phyloP scores from a whole-genome alignment of 2,797 vertebrate genomes.

The Lepilemur septentrionalis region DNA sequence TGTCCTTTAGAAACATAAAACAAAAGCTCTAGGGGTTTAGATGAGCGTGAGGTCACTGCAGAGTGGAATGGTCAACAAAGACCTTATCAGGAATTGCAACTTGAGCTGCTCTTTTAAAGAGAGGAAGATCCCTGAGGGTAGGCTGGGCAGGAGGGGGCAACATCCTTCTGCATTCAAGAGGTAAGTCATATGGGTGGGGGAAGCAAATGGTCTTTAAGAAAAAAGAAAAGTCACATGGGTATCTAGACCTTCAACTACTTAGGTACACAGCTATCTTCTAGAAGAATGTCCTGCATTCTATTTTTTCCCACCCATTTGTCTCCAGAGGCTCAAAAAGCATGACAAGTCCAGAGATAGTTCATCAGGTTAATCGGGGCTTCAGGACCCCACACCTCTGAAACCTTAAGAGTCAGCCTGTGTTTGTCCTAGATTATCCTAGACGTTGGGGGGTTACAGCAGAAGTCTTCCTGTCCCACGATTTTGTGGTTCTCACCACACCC shows the following conservation, averaged over 20 bases:
- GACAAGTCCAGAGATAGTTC: not conserved
- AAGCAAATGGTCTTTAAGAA: not conserved
- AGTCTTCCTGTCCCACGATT: not conserved
- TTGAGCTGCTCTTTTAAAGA: not conserved
- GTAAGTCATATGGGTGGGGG: not conserved
- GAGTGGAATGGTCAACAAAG: not conserved
- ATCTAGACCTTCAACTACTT: not conserved
- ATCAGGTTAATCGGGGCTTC: not conserved
- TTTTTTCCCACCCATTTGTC: not conserved
- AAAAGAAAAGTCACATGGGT: not conserved
- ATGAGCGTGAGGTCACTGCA: not conserved
- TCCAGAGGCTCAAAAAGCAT: not conserved
- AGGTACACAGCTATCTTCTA: not conserved
- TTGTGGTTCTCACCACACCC: not conserved
- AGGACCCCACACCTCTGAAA: not conserved
- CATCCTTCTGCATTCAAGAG: not conserved
- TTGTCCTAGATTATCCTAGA: not conserved
- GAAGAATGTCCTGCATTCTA: not conserved
- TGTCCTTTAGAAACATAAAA: not conserved
- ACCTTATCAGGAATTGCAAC: not conserved
- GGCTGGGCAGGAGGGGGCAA: not conserved
- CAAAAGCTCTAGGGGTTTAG: not conserved
- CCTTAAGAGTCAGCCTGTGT: not conserved
- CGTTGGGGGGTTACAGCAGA: not conserved
- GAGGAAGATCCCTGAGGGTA: not conserved